Conservation (phyloP, 2,113 vertebrate species). For the Hippocampus guttulatus region DNA sequence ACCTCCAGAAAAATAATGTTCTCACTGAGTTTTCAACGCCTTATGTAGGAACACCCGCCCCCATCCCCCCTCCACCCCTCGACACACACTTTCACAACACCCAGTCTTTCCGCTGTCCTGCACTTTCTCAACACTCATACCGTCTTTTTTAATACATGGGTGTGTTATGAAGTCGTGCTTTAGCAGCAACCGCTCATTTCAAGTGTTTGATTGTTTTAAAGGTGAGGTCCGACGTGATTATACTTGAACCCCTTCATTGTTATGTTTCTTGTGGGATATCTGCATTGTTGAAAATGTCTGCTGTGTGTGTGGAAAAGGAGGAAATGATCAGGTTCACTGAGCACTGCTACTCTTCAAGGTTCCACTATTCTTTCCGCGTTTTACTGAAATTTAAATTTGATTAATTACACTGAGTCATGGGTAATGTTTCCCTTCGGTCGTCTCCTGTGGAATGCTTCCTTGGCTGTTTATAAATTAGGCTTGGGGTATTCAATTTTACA, state of each 20-base stretch:
- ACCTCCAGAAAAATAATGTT: slow-evolving; percentile 72
- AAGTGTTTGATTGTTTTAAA: slow-evolving; percentile 55
- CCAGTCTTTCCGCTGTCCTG: slow-evolving; percentile 5
- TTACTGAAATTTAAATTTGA: background rate
- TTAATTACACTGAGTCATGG: background rate
- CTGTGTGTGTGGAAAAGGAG: background rate
- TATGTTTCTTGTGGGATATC: slow-evolving; percentile 46
- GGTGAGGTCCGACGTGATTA: slow-evolving; percentile 44
- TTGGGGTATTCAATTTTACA: too few species aligned
- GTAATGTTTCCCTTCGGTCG: background rate
- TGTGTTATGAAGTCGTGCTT: slow-evolving; percentile 48
- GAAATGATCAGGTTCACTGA: slow-evolving; percentile 12
- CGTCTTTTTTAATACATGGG: slow-evolving; percentile 22
- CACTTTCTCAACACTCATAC: background rate
- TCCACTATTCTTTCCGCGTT: background rate
- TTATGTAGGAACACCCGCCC: slow-evolving; percentile 34
- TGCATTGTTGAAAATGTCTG: slow-evolving; percentile 29
- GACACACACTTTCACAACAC: slow-evolving; percentile 9
- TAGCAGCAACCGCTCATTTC: slow-evolving; percentile 32
- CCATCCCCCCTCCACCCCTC: slow-evolving; percentile 1
- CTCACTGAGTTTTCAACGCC: slow-evolving; percentile 65
- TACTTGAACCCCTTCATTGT: slow-evolving; percentile 38
- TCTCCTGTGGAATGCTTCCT: background rate
- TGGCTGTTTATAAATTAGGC: background rate
- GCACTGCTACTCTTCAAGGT: background rate